Percentiles rank a stretch among this genome's conserved stretches.
phyloP scores from a whole-genome alignment of 53 echinoderm and acorn worm species.

The Crossaster papposus region DNA sequence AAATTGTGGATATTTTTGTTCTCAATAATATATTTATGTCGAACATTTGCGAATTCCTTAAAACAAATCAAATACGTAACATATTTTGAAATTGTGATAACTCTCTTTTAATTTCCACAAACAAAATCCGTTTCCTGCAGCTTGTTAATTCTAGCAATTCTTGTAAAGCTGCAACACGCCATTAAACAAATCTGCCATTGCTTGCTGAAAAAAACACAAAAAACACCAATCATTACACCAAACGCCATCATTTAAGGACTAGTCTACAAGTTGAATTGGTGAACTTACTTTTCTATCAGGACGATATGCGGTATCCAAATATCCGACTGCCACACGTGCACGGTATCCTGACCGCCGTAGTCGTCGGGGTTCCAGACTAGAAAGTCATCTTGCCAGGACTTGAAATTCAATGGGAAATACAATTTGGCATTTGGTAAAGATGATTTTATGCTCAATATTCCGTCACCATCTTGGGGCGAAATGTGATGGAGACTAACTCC shows the following conservation, averaged over 20 bases:
- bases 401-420: background rate
- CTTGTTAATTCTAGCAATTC: too few relatives aligned
- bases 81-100: too few relatives aligned
- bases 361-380: slow-evolving; percentile 80
- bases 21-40: too few relatives aligned
- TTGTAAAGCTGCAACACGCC: too few relatives aligned
- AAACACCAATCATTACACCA: background rate
- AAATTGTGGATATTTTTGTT: too few relatives aligned
- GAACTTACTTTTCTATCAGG: slow-evolving; percentile 66
- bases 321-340: slow-evolving; percentile 19
- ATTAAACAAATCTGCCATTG: background rate
- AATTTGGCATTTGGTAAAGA: background rate
- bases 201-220: background rate
- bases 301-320: slow-evolving; percentile 72
- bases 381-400: slow-evolving; percentile 87
- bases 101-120: too few relatives aligned
- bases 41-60: too few relatives aligned
- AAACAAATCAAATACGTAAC: too few relatives aligned
- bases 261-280: background rate
- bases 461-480: too few relatives aligned
- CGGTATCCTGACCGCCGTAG: slow-evolving; percentile 60
- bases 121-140: too few relatives aligned
- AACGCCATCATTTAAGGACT: background rate
- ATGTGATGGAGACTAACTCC: too few relatives aligned
- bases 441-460: background rate